A percentile compares a stretch with the other conserved stretches of the same genome.
phyloP scores from a whole-genome alignment of 2,888 invertebrate genomes.

The Spilarctia lutea region DNA sequence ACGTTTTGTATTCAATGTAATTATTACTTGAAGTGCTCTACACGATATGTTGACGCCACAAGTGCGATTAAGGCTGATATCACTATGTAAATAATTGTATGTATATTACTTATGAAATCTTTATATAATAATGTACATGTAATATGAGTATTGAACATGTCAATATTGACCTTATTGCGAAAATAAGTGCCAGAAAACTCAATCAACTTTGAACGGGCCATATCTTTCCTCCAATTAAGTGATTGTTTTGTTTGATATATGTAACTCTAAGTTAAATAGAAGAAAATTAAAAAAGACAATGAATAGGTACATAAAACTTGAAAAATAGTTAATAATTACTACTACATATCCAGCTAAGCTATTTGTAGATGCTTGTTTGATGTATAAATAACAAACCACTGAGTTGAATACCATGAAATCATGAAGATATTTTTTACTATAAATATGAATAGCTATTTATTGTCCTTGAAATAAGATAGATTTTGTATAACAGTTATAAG shows the following conservation, averaged over 20 bases:
- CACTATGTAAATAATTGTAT: slow-evolving; percentile 2
- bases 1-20: background rate
- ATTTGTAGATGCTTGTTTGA: too few relatives aligned
- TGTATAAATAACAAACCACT: background rate
- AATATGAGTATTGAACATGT: background rate
- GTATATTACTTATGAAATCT: background rate
- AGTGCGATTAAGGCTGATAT: background rate
- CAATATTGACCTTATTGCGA: background rate
- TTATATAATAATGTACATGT: background rate
- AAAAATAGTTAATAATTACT: too few relatives aligned
- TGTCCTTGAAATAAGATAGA: too few relatives aligned
- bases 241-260: background rate
- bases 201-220: background rate
- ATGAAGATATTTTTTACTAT: background rate
- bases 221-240: too few relatives aligned
- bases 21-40: background rate
- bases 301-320: too few relatives aligned
- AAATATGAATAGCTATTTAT: background rate
- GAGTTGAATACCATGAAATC: background rate
- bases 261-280: background rate
- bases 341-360: background rate
- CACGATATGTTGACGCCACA: background rate
- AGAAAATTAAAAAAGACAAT: too few relatives aligned
- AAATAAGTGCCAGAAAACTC: background rate
- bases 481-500: too few relatives aligned